Conservation (phyloP, 2,888 invertebrate genomes). For the Prostheceraeus crozeri region DNA sequence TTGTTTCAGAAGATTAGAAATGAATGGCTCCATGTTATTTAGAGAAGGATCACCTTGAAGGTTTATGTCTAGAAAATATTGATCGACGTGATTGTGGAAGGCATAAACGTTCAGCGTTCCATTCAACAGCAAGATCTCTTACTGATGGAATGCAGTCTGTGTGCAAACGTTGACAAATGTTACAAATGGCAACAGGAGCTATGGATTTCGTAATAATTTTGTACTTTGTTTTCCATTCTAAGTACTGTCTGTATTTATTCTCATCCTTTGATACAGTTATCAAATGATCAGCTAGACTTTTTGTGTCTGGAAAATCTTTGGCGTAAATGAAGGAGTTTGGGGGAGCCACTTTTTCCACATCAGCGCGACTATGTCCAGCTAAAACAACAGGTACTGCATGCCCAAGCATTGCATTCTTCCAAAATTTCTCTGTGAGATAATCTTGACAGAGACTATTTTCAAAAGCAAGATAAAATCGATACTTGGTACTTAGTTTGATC, state of each 20-base stretch:
- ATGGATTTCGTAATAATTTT: not conserved
- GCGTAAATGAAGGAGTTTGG: slow-evolving; percentile 6
- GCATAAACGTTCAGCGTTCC: too few species aligned
- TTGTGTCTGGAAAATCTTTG: not conserved
- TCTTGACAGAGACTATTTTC: too few species aligned
- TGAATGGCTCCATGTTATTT: too few species aligned
- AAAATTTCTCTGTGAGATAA: too few species aligned
- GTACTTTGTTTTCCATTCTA: not conserved
- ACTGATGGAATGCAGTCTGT: not conserved
- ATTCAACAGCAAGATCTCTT: too few species aligned
- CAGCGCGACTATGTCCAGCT: not conserved
- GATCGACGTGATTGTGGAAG: too few species aligned
- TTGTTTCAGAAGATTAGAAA: too few species aligned
- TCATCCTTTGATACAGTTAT: not conserved
- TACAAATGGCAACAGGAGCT: not conserved
- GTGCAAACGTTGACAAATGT: not conserved
- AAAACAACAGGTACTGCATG: not conserved
- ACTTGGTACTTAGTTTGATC: too few species aligned
- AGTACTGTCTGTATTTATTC: not conserved
- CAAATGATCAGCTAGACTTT: not conserved
- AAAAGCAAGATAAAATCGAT: too few species aligned
- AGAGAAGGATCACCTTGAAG: too few species aligned
- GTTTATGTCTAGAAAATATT: too few species aligned
- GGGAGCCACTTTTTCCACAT: not conserved
- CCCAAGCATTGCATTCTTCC: not conserved